Base-by-base conservation (phyloP, 2,113 vertebrate species). In the Poecile atricapillus region DNA sequence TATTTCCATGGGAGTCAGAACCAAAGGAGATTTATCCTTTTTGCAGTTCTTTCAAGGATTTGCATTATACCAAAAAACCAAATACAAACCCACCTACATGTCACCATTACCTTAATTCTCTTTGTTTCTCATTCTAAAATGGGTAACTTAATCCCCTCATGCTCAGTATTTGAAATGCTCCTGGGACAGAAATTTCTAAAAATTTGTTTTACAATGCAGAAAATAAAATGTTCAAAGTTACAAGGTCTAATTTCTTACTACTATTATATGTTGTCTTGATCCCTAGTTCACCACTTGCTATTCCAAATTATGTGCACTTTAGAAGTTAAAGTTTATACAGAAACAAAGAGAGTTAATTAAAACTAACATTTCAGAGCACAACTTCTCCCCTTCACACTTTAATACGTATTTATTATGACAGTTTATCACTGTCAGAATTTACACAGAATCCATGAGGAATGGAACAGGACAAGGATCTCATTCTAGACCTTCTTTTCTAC, bases 81-180 rank as follows among this genome's bases (percentile, higher is more conserved):
- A 64, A n/a, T 44, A 53, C 43, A 68, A 43, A 27, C 6, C 4
- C 2, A 1, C 13, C 17, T 8, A 14, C 13, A 28, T 1, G 10
- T 28, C 11, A 47, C 33, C 24, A 68, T 33, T 35, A 82, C 55
- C 55, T 55, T 82, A 50, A 41, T 46, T 78, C 21, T 64, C 41
- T 88, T 47, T 68, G 53, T 33, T 82, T 78, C 53, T 71, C n/a
- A 49, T 63, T 85, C 59, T 82, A 39, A 85, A 71, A 62, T 33
- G 43, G 2, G 31, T 63, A 84, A 88, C 79, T 71, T 68, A 73
- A 79, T 75, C 10, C 33, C 21, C 4, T 55, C 37, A 28, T 16
- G n/a, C 27, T 56, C 27, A 68, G 15, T 49, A 60, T 60, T 75
- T 89, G n/a, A n/a, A 86, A 74, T 31, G 15, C 12, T 83, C n/a